Evolutionary conservation across 2,113 vertebrate genomes (phyloP).

Genomic region (Hippocampus zosterae): DNA sequence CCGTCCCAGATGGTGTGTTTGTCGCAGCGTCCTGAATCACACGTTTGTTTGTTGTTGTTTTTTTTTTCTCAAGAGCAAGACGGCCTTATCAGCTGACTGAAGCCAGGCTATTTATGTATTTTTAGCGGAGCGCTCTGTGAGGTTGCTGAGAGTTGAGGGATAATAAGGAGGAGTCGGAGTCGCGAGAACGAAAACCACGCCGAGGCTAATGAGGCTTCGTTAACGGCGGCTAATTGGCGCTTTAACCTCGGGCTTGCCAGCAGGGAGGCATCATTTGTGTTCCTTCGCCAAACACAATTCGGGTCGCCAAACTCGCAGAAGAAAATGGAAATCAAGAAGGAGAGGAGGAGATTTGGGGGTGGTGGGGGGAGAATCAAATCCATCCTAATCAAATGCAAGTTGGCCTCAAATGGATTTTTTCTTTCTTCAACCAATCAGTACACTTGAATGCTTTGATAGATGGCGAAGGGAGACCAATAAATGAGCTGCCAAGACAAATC

Average conservation of each 20-base stretch:
- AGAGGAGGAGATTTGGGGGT: neutral
- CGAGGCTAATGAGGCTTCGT: conserved; percentile 58
- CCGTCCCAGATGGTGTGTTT: conserved; percentile 36
- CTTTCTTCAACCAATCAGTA: conserved; percentile 33
- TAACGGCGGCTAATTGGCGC: conserved; percentile 62
- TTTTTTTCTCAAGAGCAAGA: neutral
- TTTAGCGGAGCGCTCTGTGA: neutral
- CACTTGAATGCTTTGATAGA: conserved; percentile 45
- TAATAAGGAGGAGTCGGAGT: conserved; percentile 15
- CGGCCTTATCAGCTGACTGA: neutral
- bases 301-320: neutral
- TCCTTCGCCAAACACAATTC: conserved; percentile 11
- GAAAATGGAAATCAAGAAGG: neutral
- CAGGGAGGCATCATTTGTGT: conserved; percentile 28
- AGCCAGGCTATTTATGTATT: neutral
- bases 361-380: neutral
- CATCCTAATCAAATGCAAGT: conserved; percentile 24
- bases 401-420: conserved; percentile 36
- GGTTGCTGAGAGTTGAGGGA: conserved; percentile 2
- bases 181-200: conserved; percentile 16
- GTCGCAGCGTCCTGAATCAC: neutral
- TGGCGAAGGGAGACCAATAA: conserved; percentile 32
- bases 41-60: neutral
- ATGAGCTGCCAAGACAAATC: conserved; percentile 35
- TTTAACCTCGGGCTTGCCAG: conserved; percentile 59